Percentiles rank a stretch among this genome's conserved stretches.
These are phyloP conservation scores for Babyrousa celebensis DNA, from an alignment of 2,797 vertebrate species.

Conservation along the genomic window DNA sequence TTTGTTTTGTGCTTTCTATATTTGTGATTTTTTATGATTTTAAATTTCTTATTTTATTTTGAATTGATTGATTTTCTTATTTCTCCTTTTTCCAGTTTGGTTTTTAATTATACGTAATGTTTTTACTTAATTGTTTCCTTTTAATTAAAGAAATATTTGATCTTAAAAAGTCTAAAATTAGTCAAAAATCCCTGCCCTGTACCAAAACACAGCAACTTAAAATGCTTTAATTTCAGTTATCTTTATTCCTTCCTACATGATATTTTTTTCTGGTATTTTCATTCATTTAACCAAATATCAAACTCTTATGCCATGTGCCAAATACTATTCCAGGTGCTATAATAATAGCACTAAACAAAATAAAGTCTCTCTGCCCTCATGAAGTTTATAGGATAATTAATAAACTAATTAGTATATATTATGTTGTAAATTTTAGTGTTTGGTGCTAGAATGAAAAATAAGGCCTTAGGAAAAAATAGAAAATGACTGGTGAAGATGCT, in stretches of 20 bases:
- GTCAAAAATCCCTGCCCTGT: neutral
- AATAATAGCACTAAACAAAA: conserved; percentile 5
- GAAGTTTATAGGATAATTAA: neutral
- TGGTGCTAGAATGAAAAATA: conserved; percentile 19
- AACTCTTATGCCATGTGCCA: conserved; percentile 7
- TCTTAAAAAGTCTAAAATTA: conserved; percentile 14
- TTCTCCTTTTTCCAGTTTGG: neutral
- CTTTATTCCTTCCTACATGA: neutral
- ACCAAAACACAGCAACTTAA: neutral
- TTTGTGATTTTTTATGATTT: neutral
- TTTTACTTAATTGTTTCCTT: conserved; percentile 33
- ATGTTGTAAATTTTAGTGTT: neutral
- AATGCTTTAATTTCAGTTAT: conserved; percentile 1
- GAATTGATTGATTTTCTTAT: neutral
- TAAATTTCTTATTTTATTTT: neutral
- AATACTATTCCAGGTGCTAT: neutral
- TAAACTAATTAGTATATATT: neutral
- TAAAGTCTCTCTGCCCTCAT: neutral
- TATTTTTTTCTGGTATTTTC: conserved; percentile 46
- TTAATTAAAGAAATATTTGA: conserved; percentile 30
- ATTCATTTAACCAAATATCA: conserved; percentile 54
- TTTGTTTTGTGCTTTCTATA: conserved; percentile 29
- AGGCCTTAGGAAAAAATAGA: conserved; percentile 6
- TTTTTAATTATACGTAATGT: conserved; percentile 21
- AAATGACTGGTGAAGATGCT: neutral